phyloP scores from a whole-genome alignment of 2,888 invertebrate species.

The Eretmocerus hayati region DNA sequence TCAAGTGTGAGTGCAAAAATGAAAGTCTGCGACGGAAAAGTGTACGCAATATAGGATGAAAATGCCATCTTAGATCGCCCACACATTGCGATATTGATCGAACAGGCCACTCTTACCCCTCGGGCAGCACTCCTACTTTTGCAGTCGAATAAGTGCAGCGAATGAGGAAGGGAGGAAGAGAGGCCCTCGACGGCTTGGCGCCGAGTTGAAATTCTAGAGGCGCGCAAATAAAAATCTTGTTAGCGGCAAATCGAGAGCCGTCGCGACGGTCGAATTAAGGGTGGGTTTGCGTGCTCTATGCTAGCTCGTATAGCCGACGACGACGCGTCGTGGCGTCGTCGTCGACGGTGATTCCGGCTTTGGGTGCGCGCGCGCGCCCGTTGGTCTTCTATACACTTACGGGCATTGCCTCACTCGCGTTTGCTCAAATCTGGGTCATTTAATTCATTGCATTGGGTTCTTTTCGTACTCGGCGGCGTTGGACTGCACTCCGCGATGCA shows the following conservation, averaged over 20 bases:
- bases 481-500: constrained; percentile 13
- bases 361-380: no score
- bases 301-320: constrained; percentile 9
- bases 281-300: constrained; percentile 7
- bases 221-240: constrained; percentile 16
- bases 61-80: no score
- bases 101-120: not conserved
- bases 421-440: constrained; percentile 21
- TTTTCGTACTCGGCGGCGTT: constrained; percentile 12
- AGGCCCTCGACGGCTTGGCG: not conserved
- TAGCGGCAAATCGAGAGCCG: constrained; percentile 10
- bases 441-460: constrained; percentile 23
- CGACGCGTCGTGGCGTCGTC: no score
- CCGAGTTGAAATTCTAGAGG: constrained; percentile 10
- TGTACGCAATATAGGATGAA: no score
- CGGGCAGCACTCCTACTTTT: not conserved
- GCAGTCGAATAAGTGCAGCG: not conserved
- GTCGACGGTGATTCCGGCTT: no score
- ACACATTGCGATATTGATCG: no score
- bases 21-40: no score
- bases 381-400: no score
- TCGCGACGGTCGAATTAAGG: not conserved
- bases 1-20: no score
- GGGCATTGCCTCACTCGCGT: not conserved
- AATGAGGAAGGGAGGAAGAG: not conserved